Evolutionary conservation across 2,113 vertebrate genomes (phyloP), one percentile per base, ranked within the genome.

Genomic region (Brachirus orientalis): DNA sequence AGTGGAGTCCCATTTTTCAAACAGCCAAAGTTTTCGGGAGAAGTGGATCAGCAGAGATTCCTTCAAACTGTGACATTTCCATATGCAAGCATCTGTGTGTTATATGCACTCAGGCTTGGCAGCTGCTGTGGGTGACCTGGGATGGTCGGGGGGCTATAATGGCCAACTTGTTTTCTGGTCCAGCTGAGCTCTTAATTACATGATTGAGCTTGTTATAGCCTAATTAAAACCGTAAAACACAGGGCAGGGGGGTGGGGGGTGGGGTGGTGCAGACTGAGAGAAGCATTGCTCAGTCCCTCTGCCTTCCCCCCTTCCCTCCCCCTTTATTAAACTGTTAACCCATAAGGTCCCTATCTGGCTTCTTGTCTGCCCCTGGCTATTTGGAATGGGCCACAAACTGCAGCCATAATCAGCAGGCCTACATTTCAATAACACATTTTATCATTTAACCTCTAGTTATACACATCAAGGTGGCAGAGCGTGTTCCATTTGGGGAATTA

Each of bases 131-230:
- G 82, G 61, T 80, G 70, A 85, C 86, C 79, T 72, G 61, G 66
- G 77, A 75, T 59, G 76, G 74, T 75, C 33, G 41, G 54, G 45
- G 76, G 45, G 76, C 80, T 91, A 22, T 38, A 85, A 90, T 90
- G 84, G 86, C 84, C 79, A 66, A 80, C 87, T 89, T 92, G 91
- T 91, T 93, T 91, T 93, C 89, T 91, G 86, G 88, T 91, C 90
- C 88, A 92, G 87, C 90, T 94, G 92, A 94, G 91, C 92, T 92
- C 86, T 90, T 93, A 93, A 94, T 94, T 90, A 93, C 90, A 92
- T 76, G 89, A 92, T 88, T 88, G 90, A 87, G 86, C 89, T 93
- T 78, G 90, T 92, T 93, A 93, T 88, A 72, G 84, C 79, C 80
- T 92, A 93, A 93, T 93, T 93, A 89, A 89, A 90, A 88, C 61